Base-by-base conservation (phyloP, 2,113 vertebrate species). In the Orycteropus afer region DNA sequence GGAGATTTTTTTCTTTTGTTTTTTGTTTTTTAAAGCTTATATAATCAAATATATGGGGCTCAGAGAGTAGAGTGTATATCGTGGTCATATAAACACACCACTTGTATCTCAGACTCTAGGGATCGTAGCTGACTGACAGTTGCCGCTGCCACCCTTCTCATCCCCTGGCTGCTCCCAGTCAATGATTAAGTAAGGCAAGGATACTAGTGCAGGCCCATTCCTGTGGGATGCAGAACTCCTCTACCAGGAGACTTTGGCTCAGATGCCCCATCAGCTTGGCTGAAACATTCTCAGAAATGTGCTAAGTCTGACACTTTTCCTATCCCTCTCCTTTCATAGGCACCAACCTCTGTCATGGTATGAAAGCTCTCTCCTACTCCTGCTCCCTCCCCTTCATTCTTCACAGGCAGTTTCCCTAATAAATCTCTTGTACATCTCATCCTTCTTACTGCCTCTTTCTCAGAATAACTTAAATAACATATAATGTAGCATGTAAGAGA, bases 31-130 rank as follows among this genome's bases (percentile, higher is more conserved):
- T 29, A 61, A 14, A 1, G 9, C 59, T 15, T 47, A 34, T 40
- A 8, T 17, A 22, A 51, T 40, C 47, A 59, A 1, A 42, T 37
- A 61, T n/a, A n/a, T 0, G 1, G 59, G 49, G 14, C 45, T 40
- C 27, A 71, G 49, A 45, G 13, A 32, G 12, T 57, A 25, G n/a
- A n/a, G n/a, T n/a, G n/a, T 22, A 32, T 1, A 3, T 29, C 12
- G 25, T 1, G 20, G 37, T 22, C n/a, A 55, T 10, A 25, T 25
- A 76, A 84, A 69, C 17, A 17, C 6, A 7, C 32, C 45, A 13
- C 7, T 59, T 1, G 14, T 10, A 71, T 40, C 40, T 86, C 67
- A 7, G 25, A 32, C 65, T 45, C 0, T 57, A 74, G 37, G 7
- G 23, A 51, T 34, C 22, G 53, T 1, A 73, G 40, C 18, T 90